Evolutionary conservation across 2,113 vertebrate species (phyloP).

Genomic region (Taxidea taxus): DNA sequence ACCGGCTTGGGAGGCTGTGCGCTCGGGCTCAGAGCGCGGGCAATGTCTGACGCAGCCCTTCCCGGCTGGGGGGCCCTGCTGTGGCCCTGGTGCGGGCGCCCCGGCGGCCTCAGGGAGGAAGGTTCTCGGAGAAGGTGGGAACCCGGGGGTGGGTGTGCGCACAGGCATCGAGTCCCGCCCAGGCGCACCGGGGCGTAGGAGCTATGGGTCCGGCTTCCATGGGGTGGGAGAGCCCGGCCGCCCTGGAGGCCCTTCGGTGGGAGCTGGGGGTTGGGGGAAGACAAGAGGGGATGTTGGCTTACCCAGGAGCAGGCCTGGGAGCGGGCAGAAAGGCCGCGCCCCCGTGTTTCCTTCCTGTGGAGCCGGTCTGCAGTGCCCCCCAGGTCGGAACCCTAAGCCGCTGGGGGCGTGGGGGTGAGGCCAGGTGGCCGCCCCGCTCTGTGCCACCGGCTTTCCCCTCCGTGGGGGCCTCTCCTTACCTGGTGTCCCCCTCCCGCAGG

Average conservation of each 20-base stretch:
- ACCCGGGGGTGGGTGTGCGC: background rate
- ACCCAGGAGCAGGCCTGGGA: background rate
- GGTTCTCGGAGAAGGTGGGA: background rate
- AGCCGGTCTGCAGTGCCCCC: background rate
- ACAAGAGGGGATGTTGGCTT: background rate
- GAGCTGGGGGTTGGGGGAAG: background rate
- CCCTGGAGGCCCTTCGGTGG: background rate
- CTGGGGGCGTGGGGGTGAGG: fast-evolving
- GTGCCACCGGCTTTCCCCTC: too few species aligned
- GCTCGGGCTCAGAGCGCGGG: background rate
- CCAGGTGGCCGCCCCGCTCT: background rate
- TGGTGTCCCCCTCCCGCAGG: conserved; percentile 79
- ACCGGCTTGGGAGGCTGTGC: too few species aligned
- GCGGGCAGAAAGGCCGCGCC: background rate
- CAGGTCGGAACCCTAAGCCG: background rate
- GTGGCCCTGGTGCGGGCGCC: background rate
- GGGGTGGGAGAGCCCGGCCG: background rate
- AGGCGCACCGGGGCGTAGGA: background rate
- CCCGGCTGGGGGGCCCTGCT: background rate
- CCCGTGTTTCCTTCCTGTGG: background rate
- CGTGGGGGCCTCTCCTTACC: fast-evolving
- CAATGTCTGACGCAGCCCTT: background rate
- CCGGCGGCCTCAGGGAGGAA: background rate
- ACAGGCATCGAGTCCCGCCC: background rate
- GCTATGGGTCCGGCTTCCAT: fast-evolving